Conservation (phyloP, 2,888 invertebrate genomes). For the Psococerastis gibbosa region DNA sequence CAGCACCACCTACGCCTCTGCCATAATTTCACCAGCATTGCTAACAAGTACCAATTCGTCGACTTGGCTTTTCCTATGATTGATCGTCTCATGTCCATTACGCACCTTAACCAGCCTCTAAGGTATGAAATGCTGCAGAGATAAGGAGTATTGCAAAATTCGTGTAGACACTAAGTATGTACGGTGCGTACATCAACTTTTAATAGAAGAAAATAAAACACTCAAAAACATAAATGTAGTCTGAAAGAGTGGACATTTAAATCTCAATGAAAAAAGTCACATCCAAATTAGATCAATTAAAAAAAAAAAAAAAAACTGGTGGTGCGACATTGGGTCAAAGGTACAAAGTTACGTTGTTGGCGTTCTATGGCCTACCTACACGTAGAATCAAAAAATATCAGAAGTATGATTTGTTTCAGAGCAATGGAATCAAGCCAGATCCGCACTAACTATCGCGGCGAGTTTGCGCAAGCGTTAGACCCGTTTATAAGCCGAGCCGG, state of each 20-base stretch:
- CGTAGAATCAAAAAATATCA: conserved; percentile 2
- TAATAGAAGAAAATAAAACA: conserved; percentile 4
- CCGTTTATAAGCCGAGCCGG: conserved; percentile 34
- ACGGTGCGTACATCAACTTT: neutral
- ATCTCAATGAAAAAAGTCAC: no score
- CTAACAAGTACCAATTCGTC: conserved; percentile 54
- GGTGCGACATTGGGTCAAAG: no score
- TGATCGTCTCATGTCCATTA: conserved; percentile 42
- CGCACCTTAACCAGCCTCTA: conserved; percentile 40
- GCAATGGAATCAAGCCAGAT: conserved; percentile 52
- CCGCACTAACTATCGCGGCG: conserved; percentile 41
- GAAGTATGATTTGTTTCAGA: conserved; percentile 28
- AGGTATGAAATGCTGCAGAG: no score
- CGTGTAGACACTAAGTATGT: no score
- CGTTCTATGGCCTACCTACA: no score
- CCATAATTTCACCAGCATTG: conserved; percentile 48
- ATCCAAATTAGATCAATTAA: no score
- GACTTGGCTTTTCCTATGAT: conserved; percentile 46
- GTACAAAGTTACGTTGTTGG: neutral
- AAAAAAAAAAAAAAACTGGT: no score
- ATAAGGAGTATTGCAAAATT: no score
- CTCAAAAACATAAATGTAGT: conserved; percentile 2
- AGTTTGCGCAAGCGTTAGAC: conserved; percentile 41
- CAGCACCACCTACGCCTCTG: conserved; percentile 49
- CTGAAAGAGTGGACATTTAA: no score